These are phyloP conservation scores for Scolanthus callimorphus DNA, from an alignment of 92 coral and sea anemone genomes.

Conservation along the genomic window DNA sequence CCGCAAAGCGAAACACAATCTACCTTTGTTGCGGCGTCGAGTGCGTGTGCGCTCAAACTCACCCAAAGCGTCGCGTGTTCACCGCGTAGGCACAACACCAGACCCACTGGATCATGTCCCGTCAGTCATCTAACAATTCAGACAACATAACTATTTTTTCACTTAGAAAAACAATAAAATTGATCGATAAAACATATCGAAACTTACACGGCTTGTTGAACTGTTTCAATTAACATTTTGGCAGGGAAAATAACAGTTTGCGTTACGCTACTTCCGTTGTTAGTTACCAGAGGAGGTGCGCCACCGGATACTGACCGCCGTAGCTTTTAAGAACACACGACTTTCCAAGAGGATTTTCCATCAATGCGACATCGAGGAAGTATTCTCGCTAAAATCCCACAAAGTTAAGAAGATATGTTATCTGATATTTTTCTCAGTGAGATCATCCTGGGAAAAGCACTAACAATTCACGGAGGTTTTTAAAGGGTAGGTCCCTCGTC, in stretches of 20 bases:
- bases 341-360: neutral
- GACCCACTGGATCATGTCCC: no score
- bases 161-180: neutral
- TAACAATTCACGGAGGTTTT: no score
- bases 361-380: no score
- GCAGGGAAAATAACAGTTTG: slow-evolving; percentile 28
- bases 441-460: no score
- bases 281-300: neutral
- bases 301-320: slow-evolving; percentile 9
- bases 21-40: slow-evolving; percentile 18
- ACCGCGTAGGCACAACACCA: no score
- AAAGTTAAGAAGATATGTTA: neutral
- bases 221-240: neutral
- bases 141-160: neutral
- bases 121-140: neutral
- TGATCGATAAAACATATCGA: neutral
- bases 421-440: no score
- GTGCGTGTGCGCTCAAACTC: neutral
- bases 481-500: no score
- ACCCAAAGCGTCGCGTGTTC: no score
- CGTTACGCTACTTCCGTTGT: slow-evolving; percentile 27
- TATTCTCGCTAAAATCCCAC: no score
- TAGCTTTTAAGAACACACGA: neutral
- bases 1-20: slow-evolving; percentile 37
- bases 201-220: neutral